phyloP scores from a whole-genome alignment of 2,888 invertebrate genomes.

The Apantesis nais region DNA sequence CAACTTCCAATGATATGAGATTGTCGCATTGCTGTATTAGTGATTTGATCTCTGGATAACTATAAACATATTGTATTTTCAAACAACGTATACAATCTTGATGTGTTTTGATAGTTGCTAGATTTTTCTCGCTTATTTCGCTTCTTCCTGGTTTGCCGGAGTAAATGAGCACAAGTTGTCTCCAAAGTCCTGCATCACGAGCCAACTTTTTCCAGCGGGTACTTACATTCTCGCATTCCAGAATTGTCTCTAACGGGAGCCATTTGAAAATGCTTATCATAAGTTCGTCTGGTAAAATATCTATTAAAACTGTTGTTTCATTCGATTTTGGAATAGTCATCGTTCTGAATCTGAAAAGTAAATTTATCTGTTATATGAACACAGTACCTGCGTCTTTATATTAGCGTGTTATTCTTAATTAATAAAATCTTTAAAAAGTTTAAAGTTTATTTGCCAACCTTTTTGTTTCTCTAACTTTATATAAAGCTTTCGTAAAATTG shows the following conservation, averaged over 20 bases:
- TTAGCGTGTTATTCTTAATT: background rate
- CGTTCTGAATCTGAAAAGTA: slow-evolving; percentile 30
- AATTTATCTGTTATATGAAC: background rate
- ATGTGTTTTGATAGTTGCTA: slow-evolving; percentile 67
- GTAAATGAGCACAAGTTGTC: slow-evolving; percentile 63
- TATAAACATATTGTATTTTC: slow-evolving; percentile 74
- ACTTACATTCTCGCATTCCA: slow-evolving; percentile 71
- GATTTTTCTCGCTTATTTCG: slow-evolving; percentile 64
- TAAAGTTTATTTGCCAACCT: background rate
- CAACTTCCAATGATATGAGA: slow-evolving; percentile 70
- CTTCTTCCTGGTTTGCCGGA: slow-evolving; percentile 72
- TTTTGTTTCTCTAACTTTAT: slow-evolving; percentile 2
- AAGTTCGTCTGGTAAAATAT: slow-evolving; percentile 74
- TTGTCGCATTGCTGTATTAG: slow-evolving; percentile 68
- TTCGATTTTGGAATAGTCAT: slow-evolving; percentile 50
- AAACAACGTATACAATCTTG: slow-evolving; percentile 63
- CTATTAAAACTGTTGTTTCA: slow-evolving; percentile 43
- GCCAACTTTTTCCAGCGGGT: slow-evolving; percentile 70
- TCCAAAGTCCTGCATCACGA: slow-evolving; percentile 69
- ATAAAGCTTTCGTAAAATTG: slow-evolving; percentile 18
- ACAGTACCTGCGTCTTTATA: background rate
- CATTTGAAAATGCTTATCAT: slow-evolving; percentile 71
- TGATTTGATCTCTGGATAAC: slow-evolving; percentile 63
- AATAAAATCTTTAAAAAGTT: background rate
- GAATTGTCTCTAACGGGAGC: slow-evolving; percentile 66